Base-by-base conservation (phyloP, 2,888 invertebrate species). In the Colostygia pectinataria region DNA sequence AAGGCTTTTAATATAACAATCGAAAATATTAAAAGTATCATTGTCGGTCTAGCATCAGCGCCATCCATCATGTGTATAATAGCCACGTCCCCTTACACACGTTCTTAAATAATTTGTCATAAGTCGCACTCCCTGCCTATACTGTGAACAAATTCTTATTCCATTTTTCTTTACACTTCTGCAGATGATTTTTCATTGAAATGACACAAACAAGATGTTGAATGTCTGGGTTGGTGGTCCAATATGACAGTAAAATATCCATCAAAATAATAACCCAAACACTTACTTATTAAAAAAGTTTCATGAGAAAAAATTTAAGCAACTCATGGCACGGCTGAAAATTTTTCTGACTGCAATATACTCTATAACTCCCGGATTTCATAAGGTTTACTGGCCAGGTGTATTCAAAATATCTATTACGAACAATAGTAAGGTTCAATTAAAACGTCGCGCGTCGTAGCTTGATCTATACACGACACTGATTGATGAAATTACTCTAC, bases 71-170 rank as follows among this genome's bases (percentile, higher is more conserved):
- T 72, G 63, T 66, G 68, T 71, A 85, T 81, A 86, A 87, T 82
- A 77, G 77, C 79, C 77, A 74, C 78, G 83, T 82, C 78, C 77
- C 79, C 77, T 79, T 68, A 80, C 80, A 84, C 89, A 89, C 88
- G 89, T 88, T 77, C 88, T 84, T 83, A 83, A 87, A 88, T 89
- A 88, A 90, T 90, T 90, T 90, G 88, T 90, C 89, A 90, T 79
- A 80, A 85, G 71, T 77, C 77, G 71, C 75, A 73, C 75, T 72
- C 71, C 70, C 71, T 68, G 75, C 76, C 73, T 75, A 70, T 74
- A 71, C 70, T 66, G 64, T 61, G 67, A 77, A 71, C 75, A 68
- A 65, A 74, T 70, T 72, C 70, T 74, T 76, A 75, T 74, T 65
- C 66, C 66, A 68, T 74, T 78, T 79, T 77, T 73, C 74, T 68